Percentiles rank a stretch among this genome's conserved stretches.
These are phyloP conservation scores for Fundulus diaphanus DNA, from an alignment of 2,797 vertebrate species.

Conservation along the genomic window DNA sequence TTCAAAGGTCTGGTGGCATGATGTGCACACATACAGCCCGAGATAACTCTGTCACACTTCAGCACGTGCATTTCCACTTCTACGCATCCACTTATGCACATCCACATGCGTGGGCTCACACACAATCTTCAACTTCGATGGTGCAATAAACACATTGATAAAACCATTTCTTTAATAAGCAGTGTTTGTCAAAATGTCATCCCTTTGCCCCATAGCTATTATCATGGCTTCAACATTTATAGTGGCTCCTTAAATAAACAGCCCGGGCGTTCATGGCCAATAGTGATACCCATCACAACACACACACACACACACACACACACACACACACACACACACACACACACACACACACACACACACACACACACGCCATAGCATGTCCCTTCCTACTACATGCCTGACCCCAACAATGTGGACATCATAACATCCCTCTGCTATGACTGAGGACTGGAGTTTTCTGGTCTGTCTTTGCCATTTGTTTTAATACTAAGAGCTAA, in stretches of 20 bases:
- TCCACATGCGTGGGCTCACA: slow-evolving; percentile 7
- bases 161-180: slow-evolving; percentile 82
- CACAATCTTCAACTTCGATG: slow-evolving; percentile 44
- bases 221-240: slow-evolving; percentile 79
- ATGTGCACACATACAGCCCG: slow-evolving; percentile 25
- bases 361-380: slow-evolving; percentile 23
- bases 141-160: slow-evolving; percentile 79
- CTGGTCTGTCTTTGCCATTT: neutral
- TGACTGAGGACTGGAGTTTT: slow-evolving; percentile 7
- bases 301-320: slow-evolving; percentile 9
- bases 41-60: slow-evolving; percentile 50
- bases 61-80: slow-evolving; percentile 48
- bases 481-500: slow-evolving; percentile 4
- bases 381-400: slow-evolving; percentile 22
- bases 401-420: slow-evolving; percentile 21
- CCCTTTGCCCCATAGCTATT: slow-evolving; percentile 71
- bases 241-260: slow-evolving; percentile 80
- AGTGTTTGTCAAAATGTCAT: slow-evolving; percentile 82
- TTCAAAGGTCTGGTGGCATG: slow-evolving; percentile 43
- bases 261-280: slow-evolving; percentile 60
- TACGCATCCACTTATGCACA: slow-evolving; percentile 25
- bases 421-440: slow-evolving; percentile 34
- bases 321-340: slow-evolving; percentile 3
- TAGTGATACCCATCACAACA: slow-evolving; percentile 59
- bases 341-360: slow-evolving; percentile 29